A percentile compares a stretch with the other conserved stretches of the same genome.
Conservation (phyloP, 2,797 vertebrate genomes). For the Sarcophilus harrisii region DNA sequence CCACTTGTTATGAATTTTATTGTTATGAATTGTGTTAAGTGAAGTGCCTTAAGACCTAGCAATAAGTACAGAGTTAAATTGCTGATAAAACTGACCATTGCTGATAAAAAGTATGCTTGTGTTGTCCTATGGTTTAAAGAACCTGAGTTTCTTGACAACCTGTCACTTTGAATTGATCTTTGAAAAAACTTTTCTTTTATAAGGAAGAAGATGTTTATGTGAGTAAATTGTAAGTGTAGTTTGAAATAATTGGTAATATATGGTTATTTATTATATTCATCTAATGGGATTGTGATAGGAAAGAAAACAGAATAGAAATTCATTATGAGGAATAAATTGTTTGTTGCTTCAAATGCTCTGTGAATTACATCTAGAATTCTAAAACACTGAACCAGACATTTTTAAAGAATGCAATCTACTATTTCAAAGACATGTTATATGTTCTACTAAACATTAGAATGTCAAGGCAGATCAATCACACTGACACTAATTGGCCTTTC, state of each 20-base stretch:
- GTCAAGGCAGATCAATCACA: background rate
- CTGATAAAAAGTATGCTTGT: background rate
- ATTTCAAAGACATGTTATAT: background rate
- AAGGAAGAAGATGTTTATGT: background rate
- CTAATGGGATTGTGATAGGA: background rate
- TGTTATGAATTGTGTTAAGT: background rate
- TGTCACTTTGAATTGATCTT: background rate
- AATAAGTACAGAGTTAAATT: background rate
- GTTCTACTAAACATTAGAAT: background rate
- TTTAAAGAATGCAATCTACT: background rate
- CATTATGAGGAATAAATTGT: background rate
- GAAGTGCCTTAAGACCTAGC: background rate
- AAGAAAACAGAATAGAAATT: background rate
- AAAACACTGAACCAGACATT: background rate
- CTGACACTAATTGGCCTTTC: background rate
- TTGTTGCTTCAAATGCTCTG: background rate
- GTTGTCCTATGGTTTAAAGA: background rate
- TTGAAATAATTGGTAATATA: background rate
- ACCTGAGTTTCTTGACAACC: background rate
- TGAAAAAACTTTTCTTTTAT: background rate
- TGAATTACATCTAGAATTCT: background rate
- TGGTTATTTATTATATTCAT: conserved; percentile 6
- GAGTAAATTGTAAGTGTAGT: background rate
- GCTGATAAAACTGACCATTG: background rate
- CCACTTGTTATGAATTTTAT: too few species aligned